Evolutionary conservation across 2,113 vertebrate genomes (phyloP).

Genomic region (Potamarius usumacintae): DNA sequence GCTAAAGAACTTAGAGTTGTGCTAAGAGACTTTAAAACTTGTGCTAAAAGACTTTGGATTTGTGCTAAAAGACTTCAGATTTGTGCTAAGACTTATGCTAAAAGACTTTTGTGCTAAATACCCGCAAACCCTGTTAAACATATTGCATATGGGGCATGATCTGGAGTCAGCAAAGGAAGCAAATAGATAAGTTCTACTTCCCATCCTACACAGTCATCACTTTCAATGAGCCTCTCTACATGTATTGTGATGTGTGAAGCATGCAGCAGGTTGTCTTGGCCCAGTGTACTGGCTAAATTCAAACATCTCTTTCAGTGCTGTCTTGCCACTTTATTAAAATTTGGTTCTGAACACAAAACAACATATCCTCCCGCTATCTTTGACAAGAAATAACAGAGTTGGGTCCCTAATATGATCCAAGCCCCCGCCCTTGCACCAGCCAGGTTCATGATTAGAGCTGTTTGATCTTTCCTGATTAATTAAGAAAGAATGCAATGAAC

Average conservation of each 20-base stretch:
- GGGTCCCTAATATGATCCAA: conserved; percentile 22
- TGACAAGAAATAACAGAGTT: conserved; percentile 34
- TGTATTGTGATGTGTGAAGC: conserved; percentile 67
- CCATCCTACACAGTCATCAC: conserved; percentile 60
- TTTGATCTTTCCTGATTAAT: conserved; percentile 69
- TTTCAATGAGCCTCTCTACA: conserved; percentile 61
- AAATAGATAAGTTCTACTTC: conserved; percentile 33
- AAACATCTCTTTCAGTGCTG: conserved; percentile 47
- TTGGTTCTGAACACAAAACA: conserved; percentile 50
- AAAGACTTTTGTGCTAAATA: too few species aligned
- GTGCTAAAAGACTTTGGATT: too few species aligned
- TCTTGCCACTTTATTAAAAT: conserved; percentile 59
- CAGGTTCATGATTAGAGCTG: conserved; percentile 47
- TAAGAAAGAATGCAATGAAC: conserved; percentile 61
- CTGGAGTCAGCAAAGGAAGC: conserved; percentile 48
- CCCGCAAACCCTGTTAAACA: neutral
- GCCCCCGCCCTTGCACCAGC: neutral
- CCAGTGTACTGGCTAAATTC: conserved; percentile 57
- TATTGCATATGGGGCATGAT: conserved; percentile 29
- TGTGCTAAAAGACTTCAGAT: too few species aligned
- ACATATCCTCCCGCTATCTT: conserved; percentile 32
- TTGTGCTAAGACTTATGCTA: too few species aligned
- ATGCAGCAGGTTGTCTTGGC: conserved; percentile 49
- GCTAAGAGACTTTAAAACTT: too few species aligned
- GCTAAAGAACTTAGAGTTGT: too few species aligned